These are phyloP conservation scores for Pollenia amentaria DNA, from an alignment of 2,888 invertebrate species.

Conservation along the genomic window DNA sequence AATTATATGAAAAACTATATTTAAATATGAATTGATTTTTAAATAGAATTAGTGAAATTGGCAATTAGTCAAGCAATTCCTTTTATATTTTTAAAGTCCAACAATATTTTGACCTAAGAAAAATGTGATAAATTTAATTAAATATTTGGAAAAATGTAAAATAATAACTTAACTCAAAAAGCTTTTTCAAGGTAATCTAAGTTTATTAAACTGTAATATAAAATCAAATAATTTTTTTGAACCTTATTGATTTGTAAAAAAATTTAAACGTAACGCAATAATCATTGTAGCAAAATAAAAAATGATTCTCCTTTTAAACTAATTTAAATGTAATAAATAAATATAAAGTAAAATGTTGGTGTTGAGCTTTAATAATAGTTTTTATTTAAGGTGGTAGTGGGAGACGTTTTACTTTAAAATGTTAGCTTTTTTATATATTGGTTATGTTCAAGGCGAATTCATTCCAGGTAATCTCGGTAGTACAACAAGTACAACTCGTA, in stretches of 20 bases:
- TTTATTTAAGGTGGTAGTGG: not conserved
- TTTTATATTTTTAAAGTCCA: not conserved
- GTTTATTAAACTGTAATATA: constrained; percentile 20
- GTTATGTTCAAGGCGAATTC: too few relatives aligned
- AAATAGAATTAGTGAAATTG: too few relatives aligned
- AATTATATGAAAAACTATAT: too few relatives aligned
- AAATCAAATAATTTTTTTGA: constrained; percentile 38
- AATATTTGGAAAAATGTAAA: constrained; percentile 40
- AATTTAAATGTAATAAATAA: constrained; percentile 36
- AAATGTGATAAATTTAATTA: constrained; percentile 68
- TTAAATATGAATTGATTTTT: too few relatives aligned
- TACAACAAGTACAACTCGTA: too few relatives aligned
- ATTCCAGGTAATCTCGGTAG: too few relatives aligned
- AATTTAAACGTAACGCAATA: constrained; percentile 15
- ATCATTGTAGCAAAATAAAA: constrained; percentile 53
- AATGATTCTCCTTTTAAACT: constrained; percentile 25
- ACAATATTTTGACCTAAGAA: constrained; percentile 63
- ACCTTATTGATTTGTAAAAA: constrained; percentile 58
- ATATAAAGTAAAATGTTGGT: constrained; percentile 34
- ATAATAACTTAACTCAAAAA: constrained; percentile 23
- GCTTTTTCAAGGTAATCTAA: constrained; percentile 52
- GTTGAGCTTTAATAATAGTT: not conserved
- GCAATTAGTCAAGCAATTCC: not conserved
- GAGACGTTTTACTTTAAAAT: too few relatives aligned
- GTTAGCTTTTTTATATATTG: too few relatives aligned